Percentiles rank a stretch among this genome's conserved stretches.
Evolutionary conservation across 2,888 invertebrate genomes (phyloP).

Genomic region (Cosmia pyralina): DNA sequence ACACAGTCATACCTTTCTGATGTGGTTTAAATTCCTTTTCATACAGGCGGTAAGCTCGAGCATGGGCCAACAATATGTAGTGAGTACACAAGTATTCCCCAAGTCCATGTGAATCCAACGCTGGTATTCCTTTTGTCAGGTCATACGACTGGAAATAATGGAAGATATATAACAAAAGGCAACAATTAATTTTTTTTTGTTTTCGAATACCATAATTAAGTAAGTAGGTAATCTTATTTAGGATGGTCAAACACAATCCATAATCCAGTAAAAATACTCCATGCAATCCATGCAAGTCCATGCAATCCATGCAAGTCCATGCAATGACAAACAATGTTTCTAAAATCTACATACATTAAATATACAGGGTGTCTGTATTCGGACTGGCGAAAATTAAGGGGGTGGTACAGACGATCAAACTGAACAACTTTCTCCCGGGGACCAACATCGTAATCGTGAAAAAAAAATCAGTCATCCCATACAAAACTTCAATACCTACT

Average conservation of each 20-base stretch:
- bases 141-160: conserved; percentile 84
- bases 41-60: conserved; percentile 91
- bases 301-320: no score
- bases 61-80: conserved; percentile 92
- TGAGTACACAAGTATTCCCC: conserved; percentile 91
- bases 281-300: no score
- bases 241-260: background rate
- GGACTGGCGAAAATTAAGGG: no score
- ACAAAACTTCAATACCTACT: no score
- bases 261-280: no score
- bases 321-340: no score
- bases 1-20: conserved; percentile 84
- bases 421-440: no score
- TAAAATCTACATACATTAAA: no score
- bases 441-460: no score
- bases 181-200: background rate
- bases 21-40: conserved; percentile 87
- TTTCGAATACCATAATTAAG: background rate
- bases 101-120: conserved; percentile 83
- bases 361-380: no score
- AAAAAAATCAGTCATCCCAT: no score
- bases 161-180: background rate
- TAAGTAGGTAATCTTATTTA: background rate
- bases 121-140: conserved; percentile 87
- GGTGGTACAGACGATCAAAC: no score